A percentile compares a stretch with the other conserved stretches of the same genome.
Conservation (phyloP, 2,888 invertebrate genomes). For the Sinohyriopsis cumingii region DNA sequence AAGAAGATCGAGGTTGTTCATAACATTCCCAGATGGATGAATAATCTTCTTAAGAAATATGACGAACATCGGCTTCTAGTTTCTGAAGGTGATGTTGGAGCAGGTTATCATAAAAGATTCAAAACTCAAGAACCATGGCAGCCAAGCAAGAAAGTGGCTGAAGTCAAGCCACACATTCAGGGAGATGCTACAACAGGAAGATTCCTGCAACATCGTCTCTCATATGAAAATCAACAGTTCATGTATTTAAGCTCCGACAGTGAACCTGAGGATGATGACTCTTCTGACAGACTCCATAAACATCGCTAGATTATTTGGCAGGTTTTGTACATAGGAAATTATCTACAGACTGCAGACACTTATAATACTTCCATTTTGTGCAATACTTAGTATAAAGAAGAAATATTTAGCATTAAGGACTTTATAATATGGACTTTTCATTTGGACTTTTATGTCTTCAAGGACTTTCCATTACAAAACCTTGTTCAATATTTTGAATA, state of each 20-base stretch:
- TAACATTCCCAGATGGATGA: conserved; percentile 35
- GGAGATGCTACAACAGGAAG: conserved; percentile 15
- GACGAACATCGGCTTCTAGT: conserved; percentile 21
- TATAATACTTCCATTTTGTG: too few species aligned
- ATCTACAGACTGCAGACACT: too few species aligned
- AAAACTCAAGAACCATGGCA: background rate
- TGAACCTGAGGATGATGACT: conserved; percentile 8
- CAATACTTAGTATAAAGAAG: too few species aligned
- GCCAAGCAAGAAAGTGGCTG: background rate
- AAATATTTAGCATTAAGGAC: too few species aligned
- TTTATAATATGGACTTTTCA: too few species aligned
- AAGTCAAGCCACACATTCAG: conserved; percentile 12
- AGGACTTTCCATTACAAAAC: too few species aligned
- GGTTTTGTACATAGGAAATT: too few species aligned
- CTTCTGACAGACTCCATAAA: too few species aligned
- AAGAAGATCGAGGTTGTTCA: conserved; percentile 6
- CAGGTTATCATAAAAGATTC: conserved; percentile 15
- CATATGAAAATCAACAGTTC: conserved; percentile 18
- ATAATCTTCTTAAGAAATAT: conserved; percentile 29
- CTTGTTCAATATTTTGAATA: too few species aligned
- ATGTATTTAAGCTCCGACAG: conserved; percentile 1
- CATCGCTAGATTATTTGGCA: too few species aligned
- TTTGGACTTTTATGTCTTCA: too few species aligned
- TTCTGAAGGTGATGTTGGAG: conserved; percentile 19
- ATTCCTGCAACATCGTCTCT: conserved; percentile 11